Percentiles rank a stretch among this genome's conserved stretches.
phyloP scores from a whole-genome alignment of 2,888 invertebrate species.

The Atrina japonica region DNA sequence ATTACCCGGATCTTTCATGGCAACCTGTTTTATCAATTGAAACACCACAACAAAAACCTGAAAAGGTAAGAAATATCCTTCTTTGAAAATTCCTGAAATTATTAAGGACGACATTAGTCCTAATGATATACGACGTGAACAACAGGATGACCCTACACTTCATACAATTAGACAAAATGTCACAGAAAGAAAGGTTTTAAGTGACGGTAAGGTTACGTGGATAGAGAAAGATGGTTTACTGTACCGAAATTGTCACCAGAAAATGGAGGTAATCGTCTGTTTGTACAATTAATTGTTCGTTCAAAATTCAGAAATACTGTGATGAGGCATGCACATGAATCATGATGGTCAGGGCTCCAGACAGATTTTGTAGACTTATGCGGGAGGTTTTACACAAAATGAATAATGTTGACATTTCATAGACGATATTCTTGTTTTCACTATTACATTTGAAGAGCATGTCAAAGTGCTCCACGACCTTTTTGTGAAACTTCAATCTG shows the following conservation, averaged over 20 bases:
- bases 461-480: too few relatives aligned
- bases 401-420: too few relatives aligned
- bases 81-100: conserved; percentile 29
- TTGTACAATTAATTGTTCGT: conserved; percentile 41
- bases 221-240: conserved; percentile 14
- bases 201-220: conserved; percentile 3
- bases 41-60: conserved; percentile 23
- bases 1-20: conserved; percentile 28
- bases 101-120: not conserved
- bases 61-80: not conserved
- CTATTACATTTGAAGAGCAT: too few relatives aligned
- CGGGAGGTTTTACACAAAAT: too few relatives aligned
- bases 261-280: not conserved
- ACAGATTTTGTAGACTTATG: not conserved
- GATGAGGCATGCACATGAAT: conserved; percentile 44
- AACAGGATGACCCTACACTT: conserved; percentile 24
- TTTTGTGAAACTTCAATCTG: too few relatives aligned
- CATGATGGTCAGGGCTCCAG: not conserved
- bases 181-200: not conserved
- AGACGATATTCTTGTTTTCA: too few relatives aligned
- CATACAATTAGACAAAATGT: conserved; percentile 6
- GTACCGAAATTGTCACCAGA: too few relatives aligned
- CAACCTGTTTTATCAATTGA: conserved; percentile 28
- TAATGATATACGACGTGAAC: conserved; percentile 21
- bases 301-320: conserved; percentile 24